Evolutionary conservation across 2,888 invertebrate genomes (phyloP).

Genomic region (Chrysotoxum bicinctum): DNA sequence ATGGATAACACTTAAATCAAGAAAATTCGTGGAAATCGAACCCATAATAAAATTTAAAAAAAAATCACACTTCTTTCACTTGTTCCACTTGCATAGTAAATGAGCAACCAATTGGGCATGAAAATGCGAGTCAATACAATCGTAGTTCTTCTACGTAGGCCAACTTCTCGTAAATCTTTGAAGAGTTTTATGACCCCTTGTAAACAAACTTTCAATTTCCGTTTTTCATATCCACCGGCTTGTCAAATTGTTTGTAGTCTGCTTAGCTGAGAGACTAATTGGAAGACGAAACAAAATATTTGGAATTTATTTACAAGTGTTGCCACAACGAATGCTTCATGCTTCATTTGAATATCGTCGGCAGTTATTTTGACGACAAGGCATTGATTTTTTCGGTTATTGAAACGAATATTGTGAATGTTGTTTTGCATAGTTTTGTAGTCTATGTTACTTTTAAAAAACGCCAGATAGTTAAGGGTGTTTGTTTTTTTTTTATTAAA

Average conservation of each 20-base stretch:
- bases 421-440: background rate
- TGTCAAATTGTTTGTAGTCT: constrained; percentile 27
- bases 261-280: background rate
- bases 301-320: constrained; percentile 4
- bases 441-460: background rate
- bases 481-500: too few relatives aligned
- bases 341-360: constrained; percentile 5
- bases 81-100: constrained; percentile 35
- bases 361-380: background rate
- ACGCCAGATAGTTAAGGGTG: background rate
- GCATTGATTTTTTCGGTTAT: background rate
- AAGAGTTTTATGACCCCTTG: constrained; percentile 63
- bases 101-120: constrained; percentile 46
- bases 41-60: constrained; percentile 38
- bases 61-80: constrained; percentile 57
- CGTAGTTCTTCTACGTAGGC: constrained; percentile 21
- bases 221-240: constrained; percentile 45
- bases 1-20: constrained; percentile 16
- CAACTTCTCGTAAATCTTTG: constrained; percentile 48
- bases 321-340: background rate
- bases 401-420: background rate
- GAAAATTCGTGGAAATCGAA: constrained; percentile 55
- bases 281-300: constrained; percentile 4
- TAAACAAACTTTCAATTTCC: constrained; percentile 62
- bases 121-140: constrained; percentile 32